A percentile compares a stretch with the other conserved stretches of the same genome.
Conservation (phyloP, 2,797 vertebrate species). For the Natrix natrix region DNA sequence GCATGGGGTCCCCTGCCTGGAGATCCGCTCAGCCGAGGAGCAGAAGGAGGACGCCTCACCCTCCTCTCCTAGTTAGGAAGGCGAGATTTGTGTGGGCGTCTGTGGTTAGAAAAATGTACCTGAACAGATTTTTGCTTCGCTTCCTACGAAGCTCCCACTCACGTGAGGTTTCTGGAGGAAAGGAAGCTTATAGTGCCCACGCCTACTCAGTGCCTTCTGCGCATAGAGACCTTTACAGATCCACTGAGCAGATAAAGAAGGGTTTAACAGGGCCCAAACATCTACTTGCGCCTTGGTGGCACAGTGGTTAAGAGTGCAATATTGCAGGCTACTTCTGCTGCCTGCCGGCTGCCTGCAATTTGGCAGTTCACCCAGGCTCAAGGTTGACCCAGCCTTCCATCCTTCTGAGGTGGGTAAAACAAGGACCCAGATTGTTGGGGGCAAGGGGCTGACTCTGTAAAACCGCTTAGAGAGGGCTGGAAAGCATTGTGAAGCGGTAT, state of each 20-base stretch:
- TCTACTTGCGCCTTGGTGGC: background rate
- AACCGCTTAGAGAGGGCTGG: too few relatives aligned
- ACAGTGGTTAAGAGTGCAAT: too few relatives aligned
- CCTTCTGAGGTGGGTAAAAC: too few relatives aligned
- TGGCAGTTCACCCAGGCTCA: too few relatives aligned
- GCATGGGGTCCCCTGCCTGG: background rate
- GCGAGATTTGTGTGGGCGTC: background rate
- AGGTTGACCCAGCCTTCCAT: too few relatives aligned
- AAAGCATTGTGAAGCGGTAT: too few relatives aligned
- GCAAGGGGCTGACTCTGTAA: too few relatives aligned
- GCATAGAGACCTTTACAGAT: background rate
- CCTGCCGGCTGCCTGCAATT: too few relatives aligned
- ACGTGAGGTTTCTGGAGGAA: background rate
- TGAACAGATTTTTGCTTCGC: background rate
- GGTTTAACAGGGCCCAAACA: background rate
- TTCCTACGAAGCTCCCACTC: background rate
- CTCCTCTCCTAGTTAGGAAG: background rate
- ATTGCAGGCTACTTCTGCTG: too few relatives aligned
- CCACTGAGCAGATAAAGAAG: background rate
- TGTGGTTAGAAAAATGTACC: conserved; percentile 5
- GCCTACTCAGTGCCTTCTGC: background rate
- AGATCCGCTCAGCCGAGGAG: background rate
- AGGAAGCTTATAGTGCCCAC: background rate
- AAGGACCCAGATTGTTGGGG: too few relatives aligned
- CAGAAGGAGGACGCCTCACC: background rate